phyloP scores from a whole-genome alignment of 2,888 invertebrate species.

The Dendrolimus houi region DNA sequence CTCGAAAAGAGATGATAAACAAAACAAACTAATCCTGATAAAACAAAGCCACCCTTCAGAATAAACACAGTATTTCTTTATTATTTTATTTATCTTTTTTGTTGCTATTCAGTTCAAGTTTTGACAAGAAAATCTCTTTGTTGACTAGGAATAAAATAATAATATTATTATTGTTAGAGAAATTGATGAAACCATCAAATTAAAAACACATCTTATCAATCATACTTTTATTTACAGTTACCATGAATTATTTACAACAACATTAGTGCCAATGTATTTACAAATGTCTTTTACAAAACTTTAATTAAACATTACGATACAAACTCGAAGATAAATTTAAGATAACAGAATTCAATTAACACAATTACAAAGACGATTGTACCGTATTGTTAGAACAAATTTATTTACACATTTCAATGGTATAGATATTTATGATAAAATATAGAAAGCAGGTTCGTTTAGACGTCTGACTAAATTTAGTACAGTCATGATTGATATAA shows the following conservation, averaged over 20 bases:
- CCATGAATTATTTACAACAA: slow-evolving; percentile 32
- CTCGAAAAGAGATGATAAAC: neutral
- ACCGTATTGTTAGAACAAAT: no score
- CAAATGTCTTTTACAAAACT: slow-evolving; percentile 14
- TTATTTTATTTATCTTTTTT: neutral
- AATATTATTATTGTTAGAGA: neutral
- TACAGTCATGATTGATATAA: slow-evolving; percentile 16
- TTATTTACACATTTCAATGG: slow-evolving; percentile 14
- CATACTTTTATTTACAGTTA: slow-evolving; percentile 28
- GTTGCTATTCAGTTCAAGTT: neutral
- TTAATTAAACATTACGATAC: slow-evolving; percentile 11
- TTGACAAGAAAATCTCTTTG: neutral
- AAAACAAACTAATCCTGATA: neutral
- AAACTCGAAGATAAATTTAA: neutral
- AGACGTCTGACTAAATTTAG: neutral
- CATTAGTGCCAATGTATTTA: slow-evolving; percentile 23
- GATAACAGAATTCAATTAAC: neutral
- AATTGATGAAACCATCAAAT: neutral
- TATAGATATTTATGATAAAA: slow-evolving; percentile 16
- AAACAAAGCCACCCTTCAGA: neutral
- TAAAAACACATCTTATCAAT: slow-evolving; percentile 10
- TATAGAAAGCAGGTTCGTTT: slow-evolving; percentile 17
- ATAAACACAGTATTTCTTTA: neutral
- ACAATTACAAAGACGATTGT: no score
- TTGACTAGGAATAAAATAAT: neutral